Base-by-base conservation (phyloP, 2,888 invertebrate genomes). In the Luffia ferchaultella region DNA sequence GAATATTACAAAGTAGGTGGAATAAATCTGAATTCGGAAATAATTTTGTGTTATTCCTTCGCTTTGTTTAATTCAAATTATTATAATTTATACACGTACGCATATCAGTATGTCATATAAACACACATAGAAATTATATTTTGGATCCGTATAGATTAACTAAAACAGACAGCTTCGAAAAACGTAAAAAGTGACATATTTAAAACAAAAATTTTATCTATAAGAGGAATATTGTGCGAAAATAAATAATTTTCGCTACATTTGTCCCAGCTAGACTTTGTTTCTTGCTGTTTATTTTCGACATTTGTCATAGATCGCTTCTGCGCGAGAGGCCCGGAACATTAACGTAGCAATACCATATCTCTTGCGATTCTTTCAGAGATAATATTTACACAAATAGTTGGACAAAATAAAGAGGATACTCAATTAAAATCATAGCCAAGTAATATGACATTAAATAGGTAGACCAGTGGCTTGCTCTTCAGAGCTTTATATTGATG, bases 171-270 rank as follows among this genome's bases (percentile, higher is more conserved):
- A n/a, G n/a, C n/a, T n/a, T n/a, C n/a, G n/a, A n/a, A n/a, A n/a
- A n/a, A n/a, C n/a, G n/a, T n/a, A n/a, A n/a, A n/a, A n/a, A n/a
- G n/a, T n/a, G n/a, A n/a, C n/a, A n/a, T n/a, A n/a, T n/a, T n/a
- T n/a, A n/a, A n/a, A n/a, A n/a, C n/a, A n/a, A n/a, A 70, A 67
- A 65, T 3, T 30, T 30, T 30, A 30, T 67, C 69, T 68, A 66
- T 63, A 12, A 30, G 12, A 12, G 12, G 30, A 30, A 30, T 30
- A 30, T 30, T 30, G 30, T 30, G 12, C 62, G 66, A 60, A 62
- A 58, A 65, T 73, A 70, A 70, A 73, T 73, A 61, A 63, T 66
- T 62, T 62, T 63, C 65, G 65, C 63, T 66, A 68, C 73, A 72
- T 74, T 70, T 66, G 65, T 72, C 70, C 70, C 43, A 41, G 44